Conservation (phyloP, 1,140 invertebrate species). For the Cataglyphis hispanica region DNA sequence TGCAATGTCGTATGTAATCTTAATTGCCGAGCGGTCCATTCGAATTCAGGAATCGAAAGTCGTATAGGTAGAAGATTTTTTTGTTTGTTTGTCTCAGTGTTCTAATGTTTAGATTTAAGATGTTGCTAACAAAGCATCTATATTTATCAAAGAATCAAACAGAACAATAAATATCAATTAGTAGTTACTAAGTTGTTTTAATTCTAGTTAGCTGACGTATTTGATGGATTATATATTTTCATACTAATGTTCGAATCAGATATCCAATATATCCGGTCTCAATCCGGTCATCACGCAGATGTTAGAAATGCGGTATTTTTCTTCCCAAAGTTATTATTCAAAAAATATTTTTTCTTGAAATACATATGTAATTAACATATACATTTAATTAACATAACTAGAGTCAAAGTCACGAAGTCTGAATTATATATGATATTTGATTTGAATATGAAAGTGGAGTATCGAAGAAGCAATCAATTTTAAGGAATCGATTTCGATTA, state of each 20-base stretch:
- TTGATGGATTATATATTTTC: not conserved
- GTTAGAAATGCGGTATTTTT: not conserved
- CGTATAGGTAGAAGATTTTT: not conserved
- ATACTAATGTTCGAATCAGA: not conserved
- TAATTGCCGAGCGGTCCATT: constrained; percentile 8
- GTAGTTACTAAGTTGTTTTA: not conserved
- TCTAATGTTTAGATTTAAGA: not conserved
- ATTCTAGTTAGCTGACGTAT: constrained; percentile 7
- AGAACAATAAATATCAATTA: constrained; percentile 40
- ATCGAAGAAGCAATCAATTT: not conserved
- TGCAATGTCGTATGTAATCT: constrained; percentile 2
- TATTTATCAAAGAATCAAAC: not conserved
- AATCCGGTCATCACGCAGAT: not conserved
- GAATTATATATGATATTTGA: not conserved
- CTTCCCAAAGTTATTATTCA: not conserved
- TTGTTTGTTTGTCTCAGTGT: not conserved
- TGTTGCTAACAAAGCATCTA: constrained; percentile 17
- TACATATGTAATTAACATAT: not conserved
- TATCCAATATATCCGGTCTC: not conserved
- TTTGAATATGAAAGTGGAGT: not conserved
- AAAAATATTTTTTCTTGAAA: not conserved
- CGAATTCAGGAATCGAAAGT: not conserved
- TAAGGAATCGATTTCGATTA: not conserved
- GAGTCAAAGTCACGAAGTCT: not conserved
- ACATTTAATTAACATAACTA: not conserved